Conservation (phyloP, 64 coral and sea anemone species). For the Stichodactyla mertensii region DNA sequence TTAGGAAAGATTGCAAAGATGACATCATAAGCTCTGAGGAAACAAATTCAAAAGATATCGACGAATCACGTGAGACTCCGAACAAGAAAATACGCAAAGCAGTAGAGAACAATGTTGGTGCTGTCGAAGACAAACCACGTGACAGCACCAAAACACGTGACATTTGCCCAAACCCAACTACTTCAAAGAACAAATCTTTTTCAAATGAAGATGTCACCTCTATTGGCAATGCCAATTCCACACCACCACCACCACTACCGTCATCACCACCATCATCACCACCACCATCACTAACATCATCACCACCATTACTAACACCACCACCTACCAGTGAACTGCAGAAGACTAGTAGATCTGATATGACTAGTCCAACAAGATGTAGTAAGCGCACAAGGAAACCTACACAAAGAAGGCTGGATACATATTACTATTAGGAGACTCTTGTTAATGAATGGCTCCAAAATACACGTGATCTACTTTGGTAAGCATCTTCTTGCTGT, state of each 20-base stretch:
- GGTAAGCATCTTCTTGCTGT: not conserved
- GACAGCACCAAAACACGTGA: not conserved
- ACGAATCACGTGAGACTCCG: not conserved
- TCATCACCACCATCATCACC: too few species aligned
- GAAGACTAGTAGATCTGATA: not conserved
- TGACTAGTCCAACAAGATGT: not conserved
- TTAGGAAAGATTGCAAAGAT: not conserved
- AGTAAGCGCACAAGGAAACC: not conserved
- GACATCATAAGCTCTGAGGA: not conserved
- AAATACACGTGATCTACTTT: too few species aligned
- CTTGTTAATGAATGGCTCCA: too few species aligned
- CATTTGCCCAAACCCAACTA: not conserved
- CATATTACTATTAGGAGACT: not conserved
- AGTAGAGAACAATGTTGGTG: not conserved
- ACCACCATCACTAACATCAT: too few species aligned
- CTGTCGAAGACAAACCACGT: not conserved
- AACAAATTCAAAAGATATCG: not conserved
- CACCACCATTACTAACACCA: not conserved
- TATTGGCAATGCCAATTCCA: too few species aligned
- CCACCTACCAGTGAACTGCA: not conserved
- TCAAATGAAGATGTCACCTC: too few species aligned
- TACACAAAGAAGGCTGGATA: not conserved
- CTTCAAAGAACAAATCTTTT: too few species aligned
- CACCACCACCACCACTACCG: too few species aligned
- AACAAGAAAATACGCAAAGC: not conserved